Evolutionary conservation across 2,888 invertebrate genomes (phyloP), one percentile per base, ranked within the genome.

Genomic region (Cephus pygmeus): DNA sequence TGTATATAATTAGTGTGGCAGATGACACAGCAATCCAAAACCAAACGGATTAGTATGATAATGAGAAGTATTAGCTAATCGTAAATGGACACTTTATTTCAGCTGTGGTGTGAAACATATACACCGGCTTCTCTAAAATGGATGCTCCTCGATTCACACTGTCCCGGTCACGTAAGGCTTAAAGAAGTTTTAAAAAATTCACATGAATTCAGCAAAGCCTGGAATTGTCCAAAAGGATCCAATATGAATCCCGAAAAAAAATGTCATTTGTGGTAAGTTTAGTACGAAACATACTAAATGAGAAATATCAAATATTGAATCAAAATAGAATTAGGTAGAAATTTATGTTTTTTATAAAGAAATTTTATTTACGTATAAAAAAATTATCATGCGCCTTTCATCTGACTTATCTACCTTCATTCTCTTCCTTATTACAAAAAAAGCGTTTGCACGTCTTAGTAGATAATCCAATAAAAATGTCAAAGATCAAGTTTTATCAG

Each of bases 21-120:
- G 23, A 56, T 56, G 40, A 23, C 23, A 56, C 9, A 56, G 40
- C 40, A 56, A 40, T 15, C 40, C 15, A 40, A 40, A 40, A 56
- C 40, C 40, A 23, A 56, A 56, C 23, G 15, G 23, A 56, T 56
- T 56, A 56, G 40, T 56, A 56, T 56, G 40, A 23, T 56, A 56
- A 56, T 56, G 40, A 56, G 15, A 1, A 40, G 9, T 15, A 56
- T 56, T 56, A 56, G 40, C 40, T 56, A 56, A 56, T 56, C 23
- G 15, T 56, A 23, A 56, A 56, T 56, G 40, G 40, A 56, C 15
- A 23, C 78, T 74, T 84, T 82, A 79, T 86, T 89, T 56, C 91
- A 96, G 96, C 92, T 97, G 15, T 98, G 98, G 98, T 98, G 98
- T 90, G 97, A 97, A 89, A 94, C 95, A 40, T 94, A 93, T 82